Conservation (phyloP, 2,113 vertebrate species). For the Parotia lawesii region DNA sequence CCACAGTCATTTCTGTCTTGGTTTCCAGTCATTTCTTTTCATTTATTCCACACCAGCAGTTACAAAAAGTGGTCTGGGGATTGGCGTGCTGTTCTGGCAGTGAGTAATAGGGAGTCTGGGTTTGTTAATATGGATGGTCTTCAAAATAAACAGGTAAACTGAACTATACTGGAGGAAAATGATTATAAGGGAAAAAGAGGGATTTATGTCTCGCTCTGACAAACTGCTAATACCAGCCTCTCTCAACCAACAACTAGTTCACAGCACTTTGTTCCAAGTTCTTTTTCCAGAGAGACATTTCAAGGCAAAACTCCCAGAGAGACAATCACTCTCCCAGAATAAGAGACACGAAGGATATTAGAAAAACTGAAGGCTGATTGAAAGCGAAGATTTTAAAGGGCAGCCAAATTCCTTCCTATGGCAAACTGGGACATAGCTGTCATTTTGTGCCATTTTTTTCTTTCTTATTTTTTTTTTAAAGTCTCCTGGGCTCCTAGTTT, state of each 20-base stretch:
- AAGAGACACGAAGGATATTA: background rate
- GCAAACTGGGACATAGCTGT: background rate
- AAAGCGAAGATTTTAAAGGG: slow-evolving; percentile 18
- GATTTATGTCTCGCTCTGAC: slow-evolving; percentile 9
- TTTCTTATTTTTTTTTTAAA: background rate
- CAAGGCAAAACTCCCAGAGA: slow-evolving; percentile 21
- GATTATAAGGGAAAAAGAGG: background rate
- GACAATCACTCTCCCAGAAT: background rate
- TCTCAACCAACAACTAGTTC: background rate
- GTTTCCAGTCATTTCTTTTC: slow-evolving; percentile 39
- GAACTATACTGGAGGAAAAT: slow-evolving; percentile 10
- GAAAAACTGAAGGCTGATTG: slow-evolving; percentile 22
- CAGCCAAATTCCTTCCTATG: background rate
- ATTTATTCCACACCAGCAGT: slow-evolving; percentile 53
- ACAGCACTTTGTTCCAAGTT: background rate
- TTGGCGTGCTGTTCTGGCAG: background rate
- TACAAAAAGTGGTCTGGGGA: slow-evolving; percentile 12
- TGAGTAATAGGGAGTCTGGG: background rate
- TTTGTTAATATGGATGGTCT: slow-evolving; percentile 5
- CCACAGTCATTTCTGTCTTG: slow-evolving; percentile 11
- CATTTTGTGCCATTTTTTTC: background rate
- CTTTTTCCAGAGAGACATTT: slow-evolving; percentile 18
- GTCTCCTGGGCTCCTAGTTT: background rate
- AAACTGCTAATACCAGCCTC: background rate
- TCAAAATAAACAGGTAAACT: slow-evolving; percentile 53